Conservation (phyloP, 1,140 invertebrate species). For the Himalopsyche phryganea region DNA sequence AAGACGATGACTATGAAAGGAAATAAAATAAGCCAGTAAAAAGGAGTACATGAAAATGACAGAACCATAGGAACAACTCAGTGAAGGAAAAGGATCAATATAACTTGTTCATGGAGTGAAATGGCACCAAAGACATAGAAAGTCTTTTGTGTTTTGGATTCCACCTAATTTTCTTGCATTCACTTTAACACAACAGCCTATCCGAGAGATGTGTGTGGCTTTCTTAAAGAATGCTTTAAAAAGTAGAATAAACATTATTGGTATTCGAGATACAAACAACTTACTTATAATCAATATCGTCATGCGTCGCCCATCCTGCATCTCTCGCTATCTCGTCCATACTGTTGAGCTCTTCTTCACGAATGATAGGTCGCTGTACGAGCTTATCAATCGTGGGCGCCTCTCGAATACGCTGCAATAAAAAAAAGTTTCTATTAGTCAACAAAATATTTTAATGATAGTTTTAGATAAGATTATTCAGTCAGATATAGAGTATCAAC, state of each 20-base stretch:
- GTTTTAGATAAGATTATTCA: not conserved
- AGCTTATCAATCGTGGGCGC: conserved; percentile 37
- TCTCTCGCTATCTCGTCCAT: conserved; percentile 89
- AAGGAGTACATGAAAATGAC: not conserved
- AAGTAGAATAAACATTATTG: too few relatives aligned
- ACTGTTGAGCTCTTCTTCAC: conserved; percentile 85
- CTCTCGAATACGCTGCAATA: conserved; percentile 39
- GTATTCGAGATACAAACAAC: not conserved
- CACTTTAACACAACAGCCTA: conserved; percentile 12
- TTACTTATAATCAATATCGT: conserved; percentile 91
- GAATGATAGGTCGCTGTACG: conserved; percentile 77
- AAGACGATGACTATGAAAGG: too few relatives aligned
- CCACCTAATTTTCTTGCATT: conserved; percentile 10
- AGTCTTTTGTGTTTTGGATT: conserved; percentile 15
- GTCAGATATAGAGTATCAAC: conserved; percentile 9
- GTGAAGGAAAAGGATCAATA: not conserved
- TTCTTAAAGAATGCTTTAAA: conserved; percentile 10
- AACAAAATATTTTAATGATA: not conserved
- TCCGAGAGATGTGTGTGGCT: conserved; percentile 5
- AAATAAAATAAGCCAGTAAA: too few relatives aligned
- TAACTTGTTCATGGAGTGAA: conserved; percentile 7
- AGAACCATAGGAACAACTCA: not conserved
- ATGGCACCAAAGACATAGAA: not conserved
- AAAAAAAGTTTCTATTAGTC: not conserved
- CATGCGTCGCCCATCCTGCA: conserved; percentile 85